Evolutionary conservation across 2,113 vertebrate genomes (phyloP).

Genomic region (Gobiocypris rarus): DNA sequence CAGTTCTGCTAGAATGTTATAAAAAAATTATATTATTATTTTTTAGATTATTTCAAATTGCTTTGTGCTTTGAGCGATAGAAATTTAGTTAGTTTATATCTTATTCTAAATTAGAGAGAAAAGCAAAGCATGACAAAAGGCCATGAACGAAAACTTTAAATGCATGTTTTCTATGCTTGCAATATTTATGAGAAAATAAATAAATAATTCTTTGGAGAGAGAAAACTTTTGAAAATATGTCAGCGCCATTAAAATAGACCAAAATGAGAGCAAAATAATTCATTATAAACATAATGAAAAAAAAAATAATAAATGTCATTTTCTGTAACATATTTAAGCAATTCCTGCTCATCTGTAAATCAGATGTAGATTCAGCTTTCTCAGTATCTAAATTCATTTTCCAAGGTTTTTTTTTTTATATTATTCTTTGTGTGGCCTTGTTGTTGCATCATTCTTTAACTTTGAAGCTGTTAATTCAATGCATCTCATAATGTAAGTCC

Average conservation of each 20-base stretch:
- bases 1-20: not conserved
- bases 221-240: not conserved
- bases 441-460: not conserved
- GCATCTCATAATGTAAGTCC: not conserved
- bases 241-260: not conserved
- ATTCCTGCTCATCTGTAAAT: not conserved
- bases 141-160: not conserved
- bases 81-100: constrained; percentile 26
- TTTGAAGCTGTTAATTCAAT: not conserved
- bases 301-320: not conserved
- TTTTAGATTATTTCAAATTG: constrained; percentile 21
- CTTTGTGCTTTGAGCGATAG: not conserved
- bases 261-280: not conserved
- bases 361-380: too few relatives aligned
- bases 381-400: too few relatives aligned
- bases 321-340: not conserved
- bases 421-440: not conserved
- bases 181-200: not conserved
- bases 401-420: not conserved
- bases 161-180: not conserved
- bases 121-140: constrained; percentile 19
- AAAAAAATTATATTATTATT: not conserved
- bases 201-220: not conserved
- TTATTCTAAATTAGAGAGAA: constrained; percentile 31
- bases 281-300: not conserved